Base-by-base conservation (phyloP, 2,888 invertebrate genomes). In the Eupithecia abbreviata region DNA sequence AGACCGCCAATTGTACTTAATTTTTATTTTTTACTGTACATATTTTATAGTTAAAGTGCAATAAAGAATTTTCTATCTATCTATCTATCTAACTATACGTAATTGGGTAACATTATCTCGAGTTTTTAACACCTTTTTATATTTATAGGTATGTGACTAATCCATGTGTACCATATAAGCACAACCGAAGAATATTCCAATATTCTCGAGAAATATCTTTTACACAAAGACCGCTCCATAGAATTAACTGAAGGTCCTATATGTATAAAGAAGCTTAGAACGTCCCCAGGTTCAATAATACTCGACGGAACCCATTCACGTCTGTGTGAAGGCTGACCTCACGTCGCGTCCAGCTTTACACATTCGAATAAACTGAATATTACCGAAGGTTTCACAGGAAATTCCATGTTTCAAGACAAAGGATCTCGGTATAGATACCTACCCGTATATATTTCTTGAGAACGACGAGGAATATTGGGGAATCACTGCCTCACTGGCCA, bases 301-400 rank as follows among this genome's bases (percentile, higher is more conserved):
- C 76, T 78, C 72, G 68, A 79, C 75, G 72, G 75, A 78, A 73
- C 72, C 79, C 76, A 79, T 80, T 77, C 78, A 79, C 73, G 79
- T 72, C 80, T 82, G 80, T 81, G 79, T 74, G 79, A 81, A 82
- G 74, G 77, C 78, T 75, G 73, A 76, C 77, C 75, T 81, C 74
- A 55, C 71, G 49, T 66, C 70, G 68, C 62, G 47, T 73, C 30
- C 66, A 66, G 71, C 55, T 77, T 75, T 47, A 76, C 18, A 69
- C 12, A 45, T 68, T 10, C 69, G 47, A 47, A 18, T 69, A 69
- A 49, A 69, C 45, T 69, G 18, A 69, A n/a, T 12, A 65, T 68
- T 15, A 69, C 45, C 13, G 69, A 47, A 68, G 45, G 42, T 42
- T 68, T 68, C 67, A 15, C 9, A 45, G 68, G n/a, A 68, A 49